Conservation (phyloP, 1,140 invertebrate species). For the Tetraneura akinire region DNA sequence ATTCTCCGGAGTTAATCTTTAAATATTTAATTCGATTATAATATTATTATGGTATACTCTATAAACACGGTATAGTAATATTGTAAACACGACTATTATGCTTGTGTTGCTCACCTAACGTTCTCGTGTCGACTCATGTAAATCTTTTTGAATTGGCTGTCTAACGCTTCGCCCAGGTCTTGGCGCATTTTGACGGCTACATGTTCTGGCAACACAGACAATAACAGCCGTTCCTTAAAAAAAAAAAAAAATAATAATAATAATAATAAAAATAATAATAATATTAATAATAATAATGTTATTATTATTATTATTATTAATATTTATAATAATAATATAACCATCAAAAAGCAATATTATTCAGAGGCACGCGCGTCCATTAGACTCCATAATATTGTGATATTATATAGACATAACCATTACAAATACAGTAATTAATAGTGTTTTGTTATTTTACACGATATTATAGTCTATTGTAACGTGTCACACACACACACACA, state of each 20-base stretch:
- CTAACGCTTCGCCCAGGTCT: constrained; percentile 83
- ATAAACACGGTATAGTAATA: too few relatives aligned
- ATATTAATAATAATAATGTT: not conserved
- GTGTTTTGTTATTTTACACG: constrained; percentile 15
- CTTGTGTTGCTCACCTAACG: constrained; percentile 84
- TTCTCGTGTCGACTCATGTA: constrained; percentile 97
- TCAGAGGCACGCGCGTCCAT: too few relatives aligned
- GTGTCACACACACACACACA: too few relatives aligned
- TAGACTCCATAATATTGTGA: too few relatives aligned
- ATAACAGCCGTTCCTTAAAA: constrained; percentile 78
- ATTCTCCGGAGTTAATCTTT: too few relatives aligned
- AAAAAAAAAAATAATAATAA: constrained; percentile 10
- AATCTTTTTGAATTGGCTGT: constrained; percentile 93
- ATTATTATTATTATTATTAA: not conserved
- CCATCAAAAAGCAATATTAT: too few relatives aligned
- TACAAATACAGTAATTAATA: constrained; percentile 2
- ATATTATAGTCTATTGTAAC: too few relatives aligned
- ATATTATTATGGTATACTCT: too few relatives aligned
- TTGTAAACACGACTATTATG: too few relatives aligned
- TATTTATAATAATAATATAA: too few relatives aligned
- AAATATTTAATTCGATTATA: too few relatives aligned
- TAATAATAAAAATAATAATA: constrained; percentile 9
- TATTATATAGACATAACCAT: too few relatives aligned
- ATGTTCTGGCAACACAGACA: constrained; percentile 92
- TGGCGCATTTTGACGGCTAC: constrained; percentile 92